Conservation (phyloP, 2,113 vertebrate genomes). For the Lonchura striata region DNA sequence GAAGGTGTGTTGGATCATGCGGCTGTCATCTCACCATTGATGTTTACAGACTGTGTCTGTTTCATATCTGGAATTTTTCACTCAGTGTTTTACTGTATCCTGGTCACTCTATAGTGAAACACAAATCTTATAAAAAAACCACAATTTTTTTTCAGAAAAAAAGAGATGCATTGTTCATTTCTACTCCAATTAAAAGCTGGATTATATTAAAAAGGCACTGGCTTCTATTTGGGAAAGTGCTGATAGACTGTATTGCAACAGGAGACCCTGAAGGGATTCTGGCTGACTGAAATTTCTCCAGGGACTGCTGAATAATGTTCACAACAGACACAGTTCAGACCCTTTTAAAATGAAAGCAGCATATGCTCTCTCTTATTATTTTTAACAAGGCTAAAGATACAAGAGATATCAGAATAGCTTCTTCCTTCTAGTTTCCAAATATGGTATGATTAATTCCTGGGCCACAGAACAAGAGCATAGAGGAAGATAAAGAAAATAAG, state of each 20-base stretch:
- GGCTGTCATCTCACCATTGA: not conserved
- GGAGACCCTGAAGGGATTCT: conserved; percentile 17
- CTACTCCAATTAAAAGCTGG: conserved; percentile 19
- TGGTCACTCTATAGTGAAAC: not conserved
- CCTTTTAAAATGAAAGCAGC: conserved; percentile 10
- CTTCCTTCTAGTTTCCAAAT: not conserved
- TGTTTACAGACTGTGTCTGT: not conserved
- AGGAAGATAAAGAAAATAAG: not conserved
- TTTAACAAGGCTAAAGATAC: conserved; percentile 26
- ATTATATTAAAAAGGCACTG: conserved; percentile 22
- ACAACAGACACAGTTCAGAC: not conserved
- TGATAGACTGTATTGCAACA: conserved; percentile 28
- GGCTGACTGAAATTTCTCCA: conserved; percentile 24
- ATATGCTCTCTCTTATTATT: conserved; percentile 11
- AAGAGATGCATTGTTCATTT: not conserved
- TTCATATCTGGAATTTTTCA: not conserved
- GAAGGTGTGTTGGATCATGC: not conserved
- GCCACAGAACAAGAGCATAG: not conserved
- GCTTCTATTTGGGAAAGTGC: not conserved
- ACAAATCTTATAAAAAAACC: not conserved
- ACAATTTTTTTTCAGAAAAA: not conserved
- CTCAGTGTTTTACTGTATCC: not conserved
- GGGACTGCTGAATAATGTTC: conserved; percentile 34
- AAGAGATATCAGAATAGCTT: not conserved
- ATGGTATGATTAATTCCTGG: not conserved